phyloP scores from a whole-genome alignment of 1,140 invertebrate genomes.

The Camponotus floridanus region DNA sequence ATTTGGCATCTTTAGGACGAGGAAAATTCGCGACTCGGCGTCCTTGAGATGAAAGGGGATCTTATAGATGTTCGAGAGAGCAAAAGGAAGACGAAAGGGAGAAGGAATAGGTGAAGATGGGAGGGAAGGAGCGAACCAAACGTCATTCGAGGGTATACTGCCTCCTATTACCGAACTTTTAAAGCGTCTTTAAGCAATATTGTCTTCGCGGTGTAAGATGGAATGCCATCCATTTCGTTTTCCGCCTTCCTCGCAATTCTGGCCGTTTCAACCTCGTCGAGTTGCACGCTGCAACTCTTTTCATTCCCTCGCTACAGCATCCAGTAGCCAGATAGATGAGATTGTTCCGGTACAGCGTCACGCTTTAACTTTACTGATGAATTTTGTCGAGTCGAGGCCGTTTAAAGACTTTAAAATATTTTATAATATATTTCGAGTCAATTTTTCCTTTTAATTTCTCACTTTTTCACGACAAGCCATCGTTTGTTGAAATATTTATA shows the following conservation, averaged over 20 bases:
- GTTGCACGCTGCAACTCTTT: conserved; percentile 17
- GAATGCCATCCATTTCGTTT: conserved; percentile 66
- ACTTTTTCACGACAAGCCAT: background rate
- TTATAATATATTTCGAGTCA: background rate
- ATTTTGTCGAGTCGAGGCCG: conserved; percentile 36
- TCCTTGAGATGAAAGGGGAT: background rate
- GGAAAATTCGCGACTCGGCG: background rate
- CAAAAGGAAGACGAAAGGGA: background rate
- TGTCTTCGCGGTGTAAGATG: conserved; percentile 69
- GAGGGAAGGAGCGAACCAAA: conserved; percentile 5
- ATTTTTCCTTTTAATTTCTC: background rate
- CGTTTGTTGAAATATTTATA: background rate
- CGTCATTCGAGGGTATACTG: conserved; percentile 36
- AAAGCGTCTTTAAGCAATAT: conserved; percentile 75
- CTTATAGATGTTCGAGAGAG: background rate
- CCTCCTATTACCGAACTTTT: conserved; percentile 77
- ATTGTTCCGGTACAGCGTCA: conserved; percentile 77
- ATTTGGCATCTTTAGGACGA: conserved; percentile 56
- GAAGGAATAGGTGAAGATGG: background rate
- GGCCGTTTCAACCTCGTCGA: conserved; percentile 27
- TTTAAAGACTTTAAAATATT: background rate
- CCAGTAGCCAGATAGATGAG: conserved; percentile 77
- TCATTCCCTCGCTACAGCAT: conserved; percentile 18
- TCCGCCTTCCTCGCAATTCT: conserved; percentile 32
- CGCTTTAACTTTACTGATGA: conserved; percentile 58